Evolutionary conservation across 2,797 vertebrate genomes (phyloP), one percentile per base, ranked within the genome.

Genomic region (Enteromius radiatus): DNA sequence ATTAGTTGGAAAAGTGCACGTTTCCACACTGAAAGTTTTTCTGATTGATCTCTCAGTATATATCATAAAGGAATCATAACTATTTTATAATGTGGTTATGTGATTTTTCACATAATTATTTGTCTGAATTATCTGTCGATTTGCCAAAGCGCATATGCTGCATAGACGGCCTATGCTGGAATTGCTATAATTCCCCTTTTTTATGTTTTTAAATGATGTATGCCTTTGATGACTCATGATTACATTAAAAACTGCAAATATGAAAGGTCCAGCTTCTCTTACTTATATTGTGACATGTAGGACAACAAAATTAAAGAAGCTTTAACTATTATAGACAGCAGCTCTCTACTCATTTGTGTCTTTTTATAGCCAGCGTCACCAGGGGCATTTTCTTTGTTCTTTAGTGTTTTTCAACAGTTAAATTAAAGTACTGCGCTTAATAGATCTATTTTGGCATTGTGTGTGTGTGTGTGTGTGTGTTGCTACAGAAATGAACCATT

Each of bases 41-140:
- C 21, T 56, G 54, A 69, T 73, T 54, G 43, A 65, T 74, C 74
- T 84, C 74, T 78, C 21, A 84, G 26, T 28, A 64, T 80, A 45
- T 21, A 49, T 21, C 45, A 31, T 31, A 71, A 47, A 19, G 6
- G 52, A n/a, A n/a, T n/a, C 8, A 0, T 26, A 70, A 31, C 23
- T 70, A 26, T 31, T 49, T 5, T 28, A 59, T 26, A 19, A 49
- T 11, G 10, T 52, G 45, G 3, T 0, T 2, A 19, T 9, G 17
- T 4, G 8, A 21, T 5, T 21, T 49, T 28, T n/a, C n/a, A n/a
- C n/a, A n/a, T n/a, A n/a, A n/a, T n/a, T n/a, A n/a, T n/a, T n/a
- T n/a, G n/a, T n/a, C n/a, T n/a, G 0, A 28, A 28, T 70, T 47
- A 47, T 4, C 68, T 7, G n/a, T 1, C 36, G 15, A 8, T 26